phyloP scores from a whole-genome alignment of 2,113 vertebrate genomes.

The Pomatostomus ruficeps region DNA sequence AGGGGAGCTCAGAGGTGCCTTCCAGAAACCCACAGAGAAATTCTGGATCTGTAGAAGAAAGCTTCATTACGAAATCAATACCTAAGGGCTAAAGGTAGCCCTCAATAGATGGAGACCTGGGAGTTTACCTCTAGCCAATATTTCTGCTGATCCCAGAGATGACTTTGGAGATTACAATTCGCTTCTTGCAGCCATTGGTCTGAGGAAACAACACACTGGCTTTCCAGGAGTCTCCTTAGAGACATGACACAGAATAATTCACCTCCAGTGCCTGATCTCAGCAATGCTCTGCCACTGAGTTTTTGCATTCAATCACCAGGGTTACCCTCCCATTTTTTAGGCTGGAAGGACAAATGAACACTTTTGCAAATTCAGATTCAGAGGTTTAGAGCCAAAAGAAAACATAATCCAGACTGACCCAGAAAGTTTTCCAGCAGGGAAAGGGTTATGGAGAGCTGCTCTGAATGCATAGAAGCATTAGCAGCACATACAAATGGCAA shows the following conservation, averaged over 20 bases:
- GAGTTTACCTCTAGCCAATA: neutral
- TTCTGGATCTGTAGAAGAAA: neutral
- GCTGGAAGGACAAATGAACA: neutral
- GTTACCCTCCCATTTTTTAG: neutral
- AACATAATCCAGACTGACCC: neutral
- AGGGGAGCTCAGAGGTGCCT: neutral
- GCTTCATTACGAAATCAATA: neutral
- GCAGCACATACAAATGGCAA: neutral
- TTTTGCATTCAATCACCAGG: neutral
- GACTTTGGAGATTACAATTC: neutral
- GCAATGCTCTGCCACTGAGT: neutral
- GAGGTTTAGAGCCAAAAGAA: neutral
- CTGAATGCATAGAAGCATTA: fast-evolving
- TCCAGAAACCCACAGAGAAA: neutral
- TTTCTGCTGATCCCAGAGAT: neutral
- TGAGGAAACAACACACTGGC: neutral
- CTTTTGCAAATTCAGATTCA: neutral
- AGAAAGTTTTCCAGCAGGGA: neutral
- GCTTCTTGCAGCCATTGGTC: neutral
- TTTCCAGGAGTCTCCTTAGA: neutral
- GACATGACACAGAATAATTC: neutral
- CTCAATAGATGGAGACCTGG: neutral
- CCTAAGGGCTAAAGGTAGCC: neutral
- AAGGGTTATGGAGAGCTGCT: neutral
- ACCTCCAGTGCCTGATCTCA: neutral